phyloP scores from a whole-genome alignment of 1,140 invertebrate genomes.

The Bicyclus anynana region DNA sequence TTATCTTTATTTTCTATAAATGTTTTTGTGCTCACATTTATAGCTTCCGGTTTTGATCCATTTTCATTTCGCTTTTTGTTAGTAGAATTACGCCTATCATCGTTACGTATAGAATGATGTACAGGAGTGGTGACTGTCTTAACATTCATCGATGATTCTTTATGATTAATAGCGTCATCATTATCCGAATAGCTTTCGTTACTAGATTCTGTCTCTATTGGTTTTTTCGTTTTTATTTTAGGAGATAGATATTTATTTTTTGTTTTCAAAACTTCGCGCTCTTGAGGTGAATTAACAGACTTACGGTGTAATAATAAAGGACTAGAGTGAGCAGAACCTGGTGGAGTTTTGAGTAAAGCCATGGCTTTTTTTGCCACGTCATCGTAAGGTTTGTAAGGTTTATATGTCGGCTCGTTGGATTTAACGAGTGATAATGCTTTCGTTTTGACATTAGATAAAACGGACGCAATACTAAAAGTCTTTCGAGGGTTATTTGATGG shows the following conservation, averaged over 20 bases:
- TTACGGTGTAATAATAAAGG: conserved; percentile 21
- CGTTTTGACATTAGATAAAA: conserved; percentile 75
- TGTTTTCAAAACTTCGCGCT: conserved; percentile 5
- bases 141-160: not conserved
- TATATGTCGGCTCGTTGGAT: conserved; percentile 46
- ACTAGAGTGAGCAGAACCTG: conserved; percentile 43
- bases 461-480: conserved; percentile 56
- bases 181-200: conserved; percentile 18
- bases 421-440: conserved; percentile 76
- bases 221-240: conserved; percentile 10
- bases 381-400: conserved; percentile 33
- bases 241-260: conserved; percentile 12
- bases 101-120: conserved; percentile 12
- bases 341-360: conserved; percentile 52
- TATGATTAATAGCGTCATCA: not conserved
- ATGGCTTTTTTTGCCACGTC: conserved; percentile 48
- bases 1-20: conserved; percentile 28
- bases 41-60: conserved; percentile 7
- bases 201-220: conserved; percentile 6
- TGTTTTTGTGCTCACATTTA: conserved; percentile 13
- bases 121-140: conserved; percentile 53
- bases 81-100: not conserved
- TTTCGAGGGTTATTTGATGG: conserved; percentile 45
- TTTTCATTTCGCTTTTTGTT: conserved; percentile 2
- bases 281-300: not conserved